Percentiles rank a stretch among this genome's conserved stretches.
phyloP scores from a whole-genome alignment of 2,113 vertebrate genomes.

The Serinus canaria region DNA sequence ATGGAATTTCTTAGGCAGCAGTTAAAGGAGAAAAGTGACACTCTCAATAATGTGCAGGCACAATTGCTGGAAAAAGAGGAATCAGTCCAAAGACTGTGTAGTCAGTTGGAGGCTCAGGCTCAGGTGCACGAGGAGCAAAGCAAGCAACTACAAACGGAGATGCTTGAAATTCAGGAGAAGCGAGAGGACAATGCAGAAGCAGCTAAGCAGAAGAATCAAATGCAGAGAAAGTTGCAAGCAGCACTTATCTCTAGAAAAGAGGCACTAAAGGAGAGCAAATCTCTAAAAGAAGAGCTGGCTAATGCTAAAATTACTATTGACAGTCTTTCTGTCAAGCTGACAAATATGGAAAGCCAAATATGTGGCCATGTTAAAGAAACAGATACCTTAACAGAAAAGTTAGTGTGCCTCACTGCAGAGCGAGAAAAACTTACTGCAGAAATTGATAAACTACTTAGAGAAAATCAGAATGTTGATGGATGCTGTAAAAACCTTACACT shows the following conservation, averaged over 20 bases:
- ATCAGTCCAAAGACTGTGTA: slow-evolving; percentile 73
- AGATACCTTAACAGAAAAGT: slow-evolving; percentile 61
- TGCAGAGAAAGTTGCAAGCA: slow-evolving; percentile 94
- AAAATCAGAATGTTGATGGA: slow-evolving; percentile 85
- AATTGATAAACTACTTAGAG: slow-evolving; percentile 78
- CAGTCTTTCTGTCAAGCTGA: slow-evolving; percentile 72
- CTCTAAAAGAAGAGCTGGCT: slow-evolving; percentile 81
- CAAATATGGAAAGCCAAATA: slow-evolving; percentile 71
- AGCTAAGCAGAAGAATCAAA: slow-evolving; percentile 78
- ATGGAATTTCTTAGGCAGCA: slow-evolving; percentile 76
- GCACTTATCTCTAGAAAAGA: slow-evolving; percentile 95
- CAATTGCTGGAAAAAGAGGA: slow-evolving; percentile 82
- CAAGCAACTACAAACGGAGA: slow-evolving; percentile 75
- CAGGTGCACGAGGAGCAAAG: slow-evolving; percentile 75
- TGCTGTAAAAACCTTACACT: slow-evolving; percentile 89
- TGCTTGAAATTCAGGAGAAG: slow-evolving; percentile 75
- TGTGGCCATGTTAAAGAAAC: slow-evolving; percentile 61
- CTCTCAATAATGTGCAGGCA: slow-evolving; percentile 73
- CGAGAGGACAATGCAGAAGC: slow-evolving; percentile 73
- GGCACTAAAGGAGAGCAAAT: slow-evolving; percentile 85
- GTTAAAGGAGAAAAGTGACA: slow-evolving; percentile 76
- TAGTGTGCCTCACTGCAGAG: slow-evolving; percentile 74
- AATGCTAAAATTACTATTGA: slow-evolving; percentile 61
- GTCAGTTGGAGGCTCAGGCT: slow-evolving; percentile 73
- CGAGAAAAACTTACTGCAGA: slow-evolving; percentile 81